A percentile compares a stretch with the other conserved stretches of the same genome.
These are phyloP conservation scores for Drosophila fuyamai DNA, from an alignment of 1,140 invertebrate genomes.

Conservation along the genomic window DNA sequence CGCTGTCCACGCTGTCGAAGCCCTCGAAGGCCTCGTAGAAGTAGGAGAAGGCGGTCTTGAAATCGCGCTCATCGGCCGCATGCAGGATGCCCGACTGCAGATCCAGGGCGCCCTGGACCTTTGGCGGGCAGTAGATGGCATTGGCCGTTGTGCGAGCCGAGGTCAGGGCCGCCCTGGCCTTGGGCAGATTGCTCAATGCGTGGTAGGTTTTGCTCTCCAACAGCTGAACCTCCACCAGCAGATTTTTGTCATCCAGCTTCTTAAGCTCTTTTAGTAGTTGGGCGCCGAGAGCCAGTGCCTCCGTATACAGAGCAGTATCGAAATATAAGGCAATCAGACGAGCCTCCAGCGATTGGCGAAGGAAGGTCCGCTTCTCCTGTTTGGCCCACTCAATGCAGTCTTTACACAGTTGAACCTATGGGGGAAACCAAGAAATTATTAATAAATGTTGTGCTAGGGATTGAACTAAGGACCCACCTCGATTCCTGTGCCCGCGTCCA, in stretches of 20 bases:
- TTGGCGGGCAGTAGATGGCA: conserved; percentile 99
- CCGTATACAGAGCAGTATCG: conserved; percentile 95
- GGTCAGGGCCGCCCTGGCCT: conserved; percentile 98
- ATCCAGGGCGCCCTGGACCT: conserved; percentile 98
- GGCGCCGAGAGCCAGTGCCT: conserved; percentile 93
- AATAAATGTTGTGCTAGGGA: background rate
- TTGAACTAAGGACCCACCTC: conserved; percentile 85
- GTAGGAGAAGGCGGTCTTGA: conserved; percentile 99
- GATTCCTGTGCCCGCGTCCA: conserved; percentile 96
- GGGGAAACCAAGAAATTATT: background rate
- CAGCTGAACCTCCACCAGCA: conserved; percentile 98
- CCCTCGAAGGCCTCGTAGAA: conserved; percentile 99
- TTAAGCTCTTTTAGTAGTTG: conserved; percentile 97
- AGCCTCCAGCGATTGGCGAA: conserved; percentile 97
- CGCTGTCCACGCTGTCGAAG: conserved; percentile 97
- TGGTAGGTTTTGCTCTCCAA: conserved; percentile 99
- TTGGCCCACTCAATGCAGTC: conserved; percentile 99
- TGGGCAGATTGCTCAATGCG: conserved; percentile 97
- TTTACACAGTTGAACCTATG: conserved; percentile 92
- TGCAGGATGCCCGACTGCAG: conserved; percentile 99
- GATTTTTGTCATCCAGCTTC: conserved; percentile 99
- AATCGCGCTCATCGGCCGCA: conserved; percentile 99
- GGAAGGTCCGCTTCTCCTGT: conserved; percentile 97
- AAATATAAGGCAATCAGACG: conserved; percentile 97
- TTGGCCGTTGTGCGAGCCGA: conserved; percentile 99